Base-by-base conservation (phyloP, 1,140 invertebrate genomes). In the Aphaenogaster ashmeadi region DNA sequence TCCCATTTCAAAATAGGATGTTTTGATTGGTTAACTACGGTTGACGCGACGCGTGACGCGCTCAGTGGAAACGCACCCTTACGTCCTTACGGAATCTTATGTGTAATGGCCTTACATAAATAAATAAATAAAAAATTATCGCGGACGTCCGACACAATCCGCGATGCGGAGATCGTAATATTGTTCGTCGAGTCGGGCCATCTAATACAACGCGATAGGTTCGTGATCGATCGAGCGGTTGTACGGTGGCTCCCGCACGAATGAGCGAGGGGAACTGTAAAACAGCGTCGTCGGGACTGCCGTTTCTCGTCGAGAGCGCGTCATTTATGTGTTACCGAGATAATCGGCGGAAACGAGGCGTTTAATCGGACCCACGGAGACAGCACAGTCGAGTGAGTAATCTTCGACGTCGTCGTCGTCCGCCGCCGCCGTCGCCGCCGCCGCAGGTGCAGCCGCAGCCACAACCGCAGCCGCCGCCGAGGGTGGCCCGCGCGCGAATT, bases 271-370 rank as follows among this genome's bases (percentile, higher is more conserved):
- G 9, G 9, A 44, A 80, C 47, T 33, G 54, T 5, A 6, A 11
- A 62, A 62, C 88, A 88, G 90, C 90, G 90, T 91, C 88, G 77
- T 91, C 83, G 62, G 58, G 77, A 69, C 74, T 41, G 78, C 80
- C 41, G 81, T 89, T 89, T 86, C 54, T 41, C 64, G 66, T 86
- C 54, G 54, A 38, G 66, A 88, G 36, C 50, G 56, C 62, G 58
- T 44, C 60, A 71, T 91, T 91, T 91, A 91, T 91, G 72, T 88
- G 54, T 91, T 52, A 87, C 33, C 86, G 62, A 87, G 79, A 52
- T 41, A 64, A 0, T 5, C 7, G 15, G 15, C 67, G 80, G 54
- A 52, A 41, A 66, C 52, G n/a, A 44, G 18, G 36, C 33, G 87
- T 75, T 75, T 83, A 44, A 64, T 21, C 81, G 56, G 60, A 56